Conservation (phyloP, 2,113 vertebrate genomes). For the Pipra filicauda region DNA sequence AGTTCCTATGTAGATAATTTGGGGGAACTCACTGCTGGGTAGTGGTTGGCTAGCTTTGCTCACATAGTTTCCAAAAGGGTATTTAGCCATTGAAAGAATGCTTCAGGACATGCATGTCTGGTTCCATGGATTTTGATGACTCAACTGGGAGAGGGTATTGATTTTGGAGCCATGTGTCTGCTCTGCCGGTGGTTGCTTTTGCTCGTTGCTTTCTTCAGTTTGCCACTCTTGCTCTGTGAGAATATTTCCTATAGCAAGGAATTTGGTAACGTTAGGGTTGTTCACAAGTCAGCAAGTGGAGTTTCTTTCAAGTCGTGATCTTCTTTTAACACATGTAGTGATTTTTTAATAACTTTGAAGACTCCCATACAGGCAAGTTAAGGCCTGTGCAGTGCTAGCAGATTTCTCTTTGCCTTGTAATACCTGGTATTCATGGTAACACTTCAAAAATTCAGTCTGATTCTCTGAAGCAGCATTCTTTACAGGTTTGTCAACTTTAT, state of each 20-base stretch:
- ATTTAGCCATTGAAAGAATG: background rate
- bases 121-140: background rate
- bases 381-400: background rate
- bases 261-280: background rate
- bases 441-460: background rate
- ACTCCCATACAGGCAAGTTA: background rate
- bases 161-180: background rate
- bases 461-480: background rate
- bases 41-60: background rate
- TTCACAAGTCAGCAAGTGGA: background rate
- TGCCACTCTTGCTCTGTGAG: background rate
- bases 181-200: background rate
- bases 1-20: background rate
- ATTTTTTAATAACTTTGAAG: background rate
- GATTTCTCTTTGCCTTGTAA: background rate
- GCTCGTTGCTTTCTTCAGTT: background rate
- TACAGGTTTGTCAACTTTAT: background rate
- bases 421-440: background rate
- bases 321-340: background rate
- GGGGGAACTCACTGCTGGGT: background rate
- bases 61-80: background rate
- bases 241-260: background rate
- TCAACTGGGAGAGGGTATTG: background rate
- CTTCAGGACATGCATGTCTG: background rate
- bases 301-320: background rate